Percentiles rank a stretch among this genome's conserved stretches.
These are phyloP conservation scores for Melieria crassipennis DNA, from an alignment of 2,888 invertebrate species.

Conservation along the genomic window DNA sequence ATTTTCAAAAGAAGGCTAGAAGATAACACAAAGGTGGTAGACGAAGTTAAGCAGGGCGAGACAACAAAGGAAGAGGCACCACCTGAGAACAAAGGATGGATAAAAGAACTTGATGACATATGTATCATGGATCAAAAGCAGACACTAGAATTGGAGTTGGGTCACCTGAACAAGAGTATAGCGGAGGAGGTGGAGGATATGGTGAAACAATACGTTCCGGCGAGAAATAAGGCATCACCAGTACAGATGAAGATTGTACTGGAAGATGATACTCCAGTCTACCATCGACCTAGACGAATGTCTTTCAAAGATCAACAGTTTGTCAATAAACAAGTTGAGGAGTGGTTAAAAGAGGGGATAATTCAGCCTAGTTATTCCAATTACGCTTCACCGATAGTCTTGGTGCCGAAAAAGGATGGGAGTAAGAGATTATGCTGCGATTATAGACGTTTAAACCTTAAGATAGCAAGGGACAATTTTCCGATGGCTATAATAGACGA, in stretches of 20 bases:
- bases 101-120: too few relatives aligned
- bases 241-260: constrained; percentile 32
- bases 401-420: constrained; percentile 34
- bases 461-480: constrained; percentile 35
- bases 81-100: too few relatives aligned
- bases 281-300: constrained; percentile 15
- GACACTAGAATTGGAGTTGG: too few relatives aligned
- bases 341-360: constrained; percentile 54
- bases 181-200: neutral
- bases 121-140: too few relatives aligned
- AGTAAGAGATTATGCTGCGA: constrained; percentile 35
- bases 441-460: constrained; percentile 29
- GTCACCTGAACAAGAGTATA: too few relatives aligned
- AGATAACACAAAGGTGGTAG: too few relatives aligned
- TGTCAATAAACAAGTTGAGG: constrained; percentile 48
- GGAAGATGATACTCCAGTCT: constrained; percentile 22
- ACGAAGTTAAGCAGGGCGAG: too few relatives aligned
- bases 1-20: too few relatives aligned
- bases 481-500: constrained; percentile 37
- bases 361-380: constrained; percentile 52
- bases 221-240: neutral
- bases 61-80: too few relatives aligned
- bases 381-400: constrained; percentile 48
- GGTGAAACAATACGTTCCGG: constrained; percentile 13
- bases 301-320: constrained; percentile 9